A percentile compares a stretch with the other conserved stretches of the same genome.
Conservation (phyloP, 2,113 vertebrate genomes). For the Pungitius pungitius region DNA sequence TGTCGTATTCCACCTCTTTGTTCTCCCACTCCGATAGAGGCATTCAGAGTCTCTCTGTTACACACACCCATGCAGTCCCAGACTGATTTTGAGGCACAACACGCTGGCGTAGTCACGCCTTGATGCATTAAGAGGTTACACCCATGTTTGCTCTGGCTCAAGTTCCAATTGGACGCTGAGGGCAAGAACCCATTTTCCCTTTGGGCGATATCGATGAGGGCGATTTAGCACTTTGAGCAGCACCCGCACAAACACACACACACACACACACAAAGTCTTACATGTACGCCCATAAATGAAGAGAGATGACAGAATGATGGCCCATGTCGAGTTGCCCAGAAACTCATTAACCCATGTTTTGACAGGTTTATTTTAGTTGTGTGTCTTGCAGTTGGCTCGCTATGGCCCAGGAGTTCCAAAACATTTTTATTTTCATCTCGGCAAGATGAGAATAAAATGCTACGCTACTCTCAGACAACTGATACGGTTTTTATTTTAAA, state of each 20-base stretch:
- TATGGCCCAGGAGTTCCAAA: conserved; percentile 15
- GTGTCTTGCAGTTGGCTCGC: conserved; percentile 35
- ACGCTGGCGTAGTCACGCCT: conserved; percentile 59
- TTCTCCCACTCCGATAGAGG: conserved; percentile 1
- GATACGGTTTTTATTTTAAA: too few species aligned
- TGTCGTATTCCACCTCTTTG: not conserved
- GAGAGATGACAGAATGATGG: conserved; percentile 33
- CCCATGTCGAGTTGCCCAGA: conserved; percentile 30
- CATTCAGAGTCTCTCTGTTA: not conserved
- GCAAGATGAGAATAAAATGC: not conserved
- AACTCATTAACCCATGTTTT: conserved; percentile 19
- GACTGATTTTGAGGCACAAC: conserved; percentile 53
- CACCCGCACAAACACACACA: conserved; percentile 3
- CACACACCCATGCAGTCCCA: conserved; percentile 13
- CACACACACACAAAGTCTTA: not conserved
- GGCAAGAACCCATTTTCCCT: conserved; percentile 50
- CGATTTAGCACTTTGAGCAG: conserved; percentile 42
- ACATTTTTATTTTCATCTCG: conserved; percentile 24
- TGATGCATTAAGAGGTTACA: conserved; percentile 61
- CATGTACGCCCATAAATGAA: too few species aligned
- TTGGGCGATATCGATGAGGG: conserved; percentile 46
- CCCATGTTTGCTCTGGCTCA: conserved; percentile 72
- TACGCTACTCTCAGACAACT: conserved; percentile 18
- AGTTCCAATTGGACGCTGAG: conserved; percentile 41
- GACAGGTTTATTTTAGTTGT: conserved; percentile 9